A percentile compares a stretch with the other conserved stretches of the same genome.
These are phyloP conservation scores for Oriolus oriolus DNA, from an alignment of 2,113 vertebrate species.

Conservation along the genomic window DNA sequence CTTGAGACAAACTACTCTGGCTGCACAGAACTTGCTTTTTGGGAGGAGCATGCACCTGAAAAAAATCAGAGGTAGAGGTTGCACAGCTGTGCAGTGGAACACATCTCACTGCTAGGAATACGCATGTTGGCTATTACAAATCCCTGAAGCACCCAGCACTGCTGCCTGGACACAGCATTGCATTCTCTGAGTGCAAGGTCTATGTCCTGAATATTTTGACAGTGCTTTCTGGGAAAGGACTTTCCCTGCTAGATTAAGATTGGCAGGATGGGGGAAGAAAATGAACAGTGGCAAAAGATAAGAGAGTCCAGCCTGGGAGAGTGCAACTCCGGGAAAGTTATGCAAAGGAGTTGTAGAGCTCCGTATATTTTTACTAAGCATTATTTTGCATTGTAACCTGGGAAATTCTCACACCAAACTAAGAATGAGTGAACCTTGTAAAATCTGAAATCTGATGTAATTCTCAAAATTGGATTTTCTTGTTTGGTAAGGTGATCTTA, in stretches of 20 bases:
- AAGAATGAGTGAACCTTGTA: background rate
- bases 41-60: background rate
- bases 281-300: background rate
- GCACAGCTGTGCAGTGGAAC: slow-evolving; percentile 38
- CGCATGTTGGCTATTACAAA: background rate
- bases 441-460: background rate
- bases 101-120: slow-evolving; percentile 11
- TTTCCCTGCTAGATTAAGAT: slow-evolving; percentile 23
- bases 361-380: slow-evolving; percentile 44
- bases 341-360: slow-evolving; percentile 48
- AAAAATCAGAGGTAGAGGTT: background rate
- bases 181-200: background rate
- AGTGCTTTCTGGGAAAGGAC: slow-evolving; percentile 4
- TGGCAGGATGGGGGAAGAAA: background rate
- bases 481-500: slow-evolving; percentile 1
- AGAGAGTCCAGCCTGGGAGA: slow-evolving; percentile 49
- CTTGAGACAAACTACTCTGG: background rate
- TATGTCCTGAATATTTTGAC: slow-evolving; percentile 27
- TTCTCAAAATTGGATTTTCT: background rate
- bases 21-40: background rate
- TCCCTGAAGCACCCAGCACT: slow-evolving; percentile 9
- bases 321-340: slow-evolving; percentile 46
- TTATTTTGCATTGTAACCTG: slow-evolving; percentile 24
- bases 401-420: slow-evolving; percentile 18
- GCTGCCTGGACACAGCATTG: slow-evolving; percentile 7